Percentiles rank a stretch among this genome's conserved stretches.
phyloP scores from a whole-genome alignment of 2,113 vertebrate genomes.

The Scalopus aquaticus region DNA sequence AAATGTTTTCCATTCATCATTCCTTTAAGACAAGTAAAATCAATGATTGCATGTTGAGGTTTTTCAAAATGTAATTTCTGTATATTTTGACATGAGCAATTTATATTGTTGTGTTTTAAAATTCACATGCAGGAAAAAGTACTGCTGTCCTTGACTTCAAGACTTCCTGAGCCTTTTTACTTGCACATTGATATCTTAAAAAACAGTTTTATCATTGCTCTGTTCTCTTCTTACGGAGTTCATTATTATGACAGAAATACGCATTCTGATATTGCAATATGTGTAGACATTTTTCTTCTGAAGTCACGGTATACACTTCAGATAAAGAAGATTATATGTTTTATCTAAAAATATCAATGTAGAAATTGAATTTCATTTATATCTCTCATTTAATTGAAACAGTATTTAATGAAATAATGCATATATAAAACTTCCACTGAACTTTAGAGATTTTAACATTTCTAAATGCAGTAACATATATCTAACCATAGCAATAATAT shows the following conservation, averaged over 20 bases:
- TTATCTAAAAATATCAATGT: neutral
- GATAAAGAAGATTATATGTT: neutral
- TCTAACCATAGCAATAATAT: neutral
- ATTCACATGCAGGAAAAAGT: neutral
- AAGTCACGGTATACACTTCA: neutral
- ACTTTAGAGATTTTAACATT: neutral
- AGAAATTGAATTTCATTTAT: neutral
- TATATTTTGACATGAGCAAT: neutral
- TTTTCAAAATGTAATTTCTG: neutral
- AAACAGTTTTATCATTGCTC: neutral
- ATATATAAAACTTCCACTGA: neutral
- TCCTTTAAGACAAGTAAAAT: constrained; percentile 3
- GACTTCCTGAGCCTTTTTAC: neutral
- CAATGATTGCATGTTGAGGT: neutral
- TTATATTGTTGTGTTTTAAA: neutral
- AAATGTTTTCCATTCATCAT: neutral
- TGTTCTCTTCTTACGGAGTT: neutral
- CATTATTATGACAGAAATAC: neutral
- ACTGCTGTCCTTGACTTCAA: neutral
- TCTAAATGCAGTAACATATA: neutral
- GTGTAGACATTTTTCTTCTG: neutral
- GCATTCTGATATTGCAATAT: neutral
- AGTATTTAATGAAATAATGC: neutral
- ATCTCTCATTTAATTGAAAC: neutral
- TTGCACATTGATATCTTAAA: neutral